phyloP scores from a whole-genome alignment of 2,113 vertebrate species.

The Polyodon spathula region DNA sequence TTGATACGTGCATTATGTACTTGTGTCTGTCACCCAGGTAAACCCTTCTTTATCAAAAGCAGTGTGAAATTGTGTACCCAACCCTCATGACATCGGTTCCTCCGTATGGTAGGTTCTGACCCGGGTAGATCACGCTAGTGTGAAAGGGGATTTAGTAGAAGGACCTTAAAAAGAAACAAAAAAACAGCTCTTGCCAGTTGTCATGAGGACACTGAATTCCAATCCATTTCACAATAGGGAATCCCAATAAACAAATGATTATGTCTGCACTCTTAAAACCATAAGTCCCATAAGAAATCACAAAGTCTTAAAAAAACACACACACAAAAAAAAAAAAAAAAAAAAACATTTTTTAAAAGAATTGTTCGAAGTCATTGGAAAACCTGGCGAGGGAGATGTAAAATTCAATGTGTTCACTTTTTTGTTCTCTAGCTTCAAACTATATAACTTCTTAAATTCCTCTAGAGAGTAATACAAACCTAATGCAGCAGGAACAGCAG shows the following conservation, averaged over 20 bases:
- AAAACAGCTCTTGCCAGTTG: too few species aligned
- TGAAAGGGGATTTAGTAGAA: too few species aligned
- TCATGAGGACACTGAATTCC: too few species aligned
- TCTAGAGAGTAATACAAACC: slow-evolving; percentile 21
- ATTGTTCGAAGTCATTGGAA: not conserved
- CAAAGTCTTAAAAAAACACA: not conserved
- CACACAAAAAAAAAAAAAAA: not conserved
- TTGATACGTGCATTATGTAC: too few species aligned
- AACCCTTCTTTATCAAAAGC: too few species aligned
- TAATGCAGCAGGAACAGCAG: slow-evolving; percentile 13
- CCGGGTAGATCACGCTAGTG: too few species aligned
- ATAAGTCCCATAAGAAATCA: not conserved
- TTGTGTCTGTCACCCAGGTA: too few species aligned
- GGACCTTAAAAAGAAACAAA: too few species aligned
- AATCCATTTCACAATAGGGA: too few species aligned
- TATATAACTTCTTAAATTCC: slow-evolving; percentile 8
- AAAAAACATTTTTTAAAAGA: not conserved
- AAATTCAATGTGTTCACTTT: not conserved
- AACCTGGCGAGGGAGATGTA: not conserved
- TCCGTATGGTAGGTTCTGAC: too few species aligned
- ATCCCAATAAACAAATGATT: not conserved
- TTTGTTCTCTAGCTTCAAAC: not conserved
- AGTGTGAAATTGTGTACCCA: too few species aligned
- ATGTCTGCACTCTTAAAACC: not conserved
- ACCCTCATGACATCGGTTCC: too few species aligned